Evolutionary conservation across 2,797 vertebrate species (phyloP).

Genomic region (Oophaga sylvatica): DNA sequence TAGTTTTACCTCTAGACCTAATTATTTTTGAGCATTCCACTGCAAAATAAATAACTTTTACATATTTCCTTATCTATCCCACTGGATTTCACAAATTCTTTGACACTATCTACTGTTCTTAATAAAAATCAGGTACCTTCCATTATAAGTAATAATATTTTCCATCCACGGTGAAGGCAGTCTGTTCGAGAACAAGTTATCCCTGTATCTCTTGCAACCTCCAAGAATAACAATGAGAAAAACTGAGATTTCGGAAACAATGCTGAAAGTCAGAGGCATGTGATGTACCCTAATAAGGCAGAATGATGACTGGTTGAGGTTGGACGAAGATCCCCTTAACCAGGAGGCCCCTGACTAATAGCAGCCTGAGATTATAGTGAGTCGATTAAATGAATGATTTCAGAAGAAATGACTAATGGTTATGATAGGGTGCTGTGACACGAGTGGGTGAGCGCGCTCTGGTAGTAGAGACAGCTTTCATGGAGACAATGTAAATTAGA

Average conservation of each 20-base stretch:
- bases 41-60: neutral
- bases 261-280: neutral
- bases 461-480: neutral
- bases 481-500: neutral
- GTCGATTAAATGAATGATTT: neutral
- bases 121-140: neutral
- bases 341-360: neutral
- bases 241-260: neutral
- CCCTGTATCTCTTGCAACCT: neutral
- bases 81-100: neutral
- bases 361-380: neutral
- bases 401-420: slow-evolving; percentile 23
- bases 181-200: neutral
- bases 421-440: neutral
- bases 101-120: too few species aligned
- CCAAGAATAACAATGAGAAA: slow-evolving; percentile 12
- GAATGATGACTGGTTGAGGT: neutral
- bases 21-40: neutral
- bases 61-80: neutral
- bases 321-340: slow-evolving; percentile 37
- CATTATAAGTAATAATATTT: slow-evolving; percentile 8
- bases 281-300: slow-evolving; percentile 45
- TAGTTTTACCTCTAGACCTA: neutral
- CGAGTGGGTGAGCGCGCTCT: neutral
- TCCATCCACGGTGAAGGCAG: neutral